Evolutionary conservation across 2,113 vertebrate genomes (phyloP).

Genomic region (Labrus mixtus): DNA sequence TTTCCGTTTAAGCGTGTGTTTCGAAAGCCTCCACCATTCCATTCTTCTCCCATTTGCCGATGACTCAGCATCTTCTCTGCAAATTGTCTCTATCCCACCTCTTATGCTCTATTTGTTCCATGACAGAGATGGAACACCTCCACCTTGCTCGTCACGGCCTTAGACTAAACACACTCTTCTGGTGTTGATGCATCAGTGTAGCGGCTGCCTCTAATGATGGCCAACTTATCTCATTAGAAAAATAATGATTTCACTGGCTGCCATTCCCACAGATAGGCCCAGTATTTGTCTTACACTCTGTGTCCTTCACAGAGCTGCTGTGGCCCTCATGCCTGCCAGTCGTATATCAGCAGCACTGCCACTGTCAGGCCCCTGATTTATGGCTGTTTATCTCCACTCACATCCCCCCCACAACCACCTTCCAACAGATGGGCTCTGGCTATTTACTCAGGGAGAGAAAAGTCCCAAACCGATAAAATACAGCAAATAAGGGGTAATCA

Average conservation of each 20-base stretch:
- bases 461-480: conserved; percentile 70
- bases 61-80: conserved; percentile 21
- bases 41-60: conserved; percentile 13
- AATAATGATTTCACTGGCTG: conserved; percentile 82
- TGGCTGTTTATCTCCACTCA: conserved; percentile 80
- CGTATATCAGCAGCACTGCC: conserved; percentile 81
- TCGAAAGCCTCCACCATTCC: background rate
- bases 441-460: conserved; percentile 80
- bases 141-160: conserved; percentile 65
- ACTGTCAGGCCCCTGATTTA: conserved; percentile 77
- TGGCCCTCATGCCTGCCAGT: conserved; percentile 71
- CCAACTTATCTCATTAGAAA: conserved; percentile 82
- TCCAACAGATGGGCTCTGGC: conserved; percentile 81
- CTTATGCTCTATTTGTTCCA: conserved; percentile 33
- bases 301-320: conserved; percentile 52
- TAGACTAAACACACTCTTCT: conserved; percentile 83
- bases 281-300: conserved; percentile 76
- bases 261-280: conserved; percentile 79
- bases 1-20: background rate
- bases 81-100: conserved; percentile 17
- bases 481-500: conserved; percentile 74
- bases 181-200: conserved; percentile 70
- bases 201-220: conserved; percentile 59
- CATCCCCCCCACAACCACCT: conserved; percentile 21
- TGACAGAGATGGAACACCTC: conserved; percentile 80